These are phyloP conservation scores for Variabilichromis moorii DNA, from an alignment of 2,113 vertebrate species.

Conservation along the genomic window DNA sequence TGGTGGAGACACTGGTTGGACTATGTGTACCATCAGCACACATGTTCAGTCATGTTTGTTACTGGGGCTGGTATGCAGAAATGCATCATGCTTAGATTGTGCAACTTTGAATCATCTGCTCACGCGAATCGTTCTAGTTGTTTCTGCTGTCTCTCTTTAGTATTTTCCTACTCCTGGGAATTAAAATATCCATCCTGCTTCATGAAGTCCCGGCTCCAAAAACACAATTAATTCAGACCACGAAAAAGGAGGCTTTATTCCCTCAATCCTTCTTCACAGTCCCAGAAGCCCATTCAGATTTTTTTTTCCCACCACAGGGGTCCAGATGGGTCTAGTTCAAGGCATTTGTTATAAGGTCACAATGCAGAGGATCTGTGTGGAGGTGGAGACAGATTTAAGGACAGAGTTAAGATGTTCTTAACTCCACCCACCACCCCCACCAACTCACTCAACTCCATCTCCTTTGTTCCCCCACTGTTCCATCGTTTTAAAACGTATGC, in stretches of 20 bases:
- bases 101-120: not conserved
- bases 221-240: constrained; percentile 33
- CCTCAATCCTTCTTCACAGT: constrained; percentile 32
- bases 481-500: not conserved
- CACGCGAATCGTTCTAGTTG: not conserved
- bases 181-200: constrained; percentile 32
- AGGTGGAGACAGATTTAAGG: not conserved
- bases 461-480: not conserved
- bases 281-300: constrained; percentile 50
- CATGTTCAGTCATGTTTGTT: not conserved
- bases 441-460: not conserved
- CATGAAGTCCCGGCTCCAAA: constrained; percentile 7
- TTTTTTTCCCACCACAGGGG: constrained; percentile 60
- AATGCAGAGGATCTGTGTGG: constrained; percentile 39
- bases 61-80: not conserved
- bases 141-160: not conserved
- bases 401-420: not conserved
- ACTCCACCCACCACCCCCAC: not conserved
- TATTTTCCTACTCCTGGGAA: not conserved
- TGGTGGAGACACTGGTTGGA: not conserved
- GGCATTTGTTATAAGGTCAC: constrained; percentile 46
- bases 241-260: constrained; percentile 40
- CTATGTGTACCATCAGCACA: not conserved
- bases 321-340: constrained; percentile 33
- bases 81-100: not conserved